phyloP scores from a whole-genome alignment of 2,888 invertebrate genomes.

The Catocala nupta region DNA sequence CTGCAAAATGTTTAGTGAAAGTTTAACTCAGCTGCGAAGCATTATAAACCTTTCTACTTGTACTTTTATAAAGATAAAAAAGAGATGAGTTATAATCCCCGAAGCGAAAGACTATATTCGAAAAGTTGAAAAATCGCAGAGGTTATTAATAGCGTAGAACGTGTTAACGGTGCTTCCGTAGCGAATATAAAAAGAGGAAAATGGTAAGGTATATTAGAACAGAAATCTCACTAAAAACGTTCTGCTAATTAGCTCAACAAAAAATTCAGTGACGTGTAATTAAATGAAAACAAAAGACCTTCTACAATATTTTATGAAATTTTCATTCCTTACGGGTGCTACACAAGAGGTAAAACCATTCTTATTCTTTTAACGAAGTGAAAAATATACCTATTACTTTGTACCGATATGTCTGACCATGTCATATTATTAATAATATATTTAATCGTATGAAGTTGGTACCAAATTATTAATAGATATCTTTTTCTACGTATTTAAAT shows the following conservation, averaged over 20 bases:
- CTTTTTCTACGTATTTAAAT: too few relatives aligned
- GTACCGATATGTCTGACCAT: too few relatives aligned
- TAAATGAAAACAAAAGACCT: slow-evolving; percentile 40
- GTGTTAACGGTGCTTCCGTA: slow-evolving; percentile 41
- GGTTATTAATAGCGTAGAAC: slow-evolving; percentile 32
- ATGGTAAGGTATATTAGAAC: slow-evolving; percentile 28
- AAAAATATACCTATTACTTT: too few relatives aligned
- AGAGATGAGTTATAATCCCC: slow-evolving; percentile 45
- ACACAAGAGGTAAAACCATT: too few relatives aligned
- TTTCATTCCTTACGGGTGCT: too few relatives aligned
- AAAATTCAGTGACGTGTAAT: slow-evolving; percentile 37
- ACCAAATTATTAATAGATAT: too few relatives aligned
- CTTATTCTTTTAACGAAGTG: too few relatives aligned
- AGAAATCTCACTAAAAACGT: slow-evolving; percentile 31
- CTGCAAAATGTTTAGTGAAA: slow-evolving; percentile 51
- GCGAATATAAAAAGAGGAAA: slow-evolving; percentile 41
- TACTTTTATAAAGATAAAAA: slow-evolving; percentile 28
- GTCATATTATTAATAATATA: too few relatives aligned
- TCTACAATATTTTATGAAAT: slow-evolving; percentile 5
- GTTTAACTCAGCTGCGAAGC: slow-evolving; percentile 38
- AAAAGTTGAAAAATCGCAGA: slow-evolving; percentile 40
- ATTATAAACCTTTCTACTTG: slow-evolving; percentile 47
- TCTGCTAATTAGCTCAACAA: slow-evolving; percentile 42
- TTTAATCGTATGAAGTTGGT: too few relatives aligned
- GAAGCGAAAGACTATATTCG: slow-evolving; percentile 38